Percentiles rank a stretch among this genome's conserved stretches.
phyloP scores from a whole-genome alignment of 2,113 vertebrate species.

The Recurvirostra avosetta region DNA sequence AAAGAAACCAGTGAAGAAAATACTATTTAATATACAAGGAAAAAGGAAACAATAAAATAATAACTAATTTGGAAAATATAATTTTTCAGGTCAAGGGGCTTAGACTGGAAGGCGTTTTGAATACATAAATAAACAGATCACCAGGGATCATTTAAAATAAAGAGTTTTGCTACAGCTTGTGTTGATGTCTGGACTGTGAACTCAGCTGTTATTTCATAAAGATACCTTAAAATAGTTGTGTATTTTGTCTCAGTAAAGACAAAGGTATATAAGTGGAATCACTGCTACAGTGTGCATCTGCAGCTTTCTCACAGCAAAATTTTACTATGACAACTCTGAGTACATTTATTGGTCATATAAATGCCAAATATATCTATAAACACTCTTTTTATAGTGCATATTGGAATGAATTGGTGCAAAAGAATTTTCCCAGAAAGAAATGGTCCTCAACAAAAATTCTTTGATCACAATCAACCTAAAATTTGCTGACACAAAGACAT shows the following conservation, averaged over 20 bases:
- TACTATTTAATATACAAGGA: neutral
- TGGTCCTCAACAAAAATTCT: neutral
- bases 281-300: neutral
- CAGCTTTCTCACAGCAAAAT: neutral
- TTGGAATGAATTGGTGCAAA: neutral
- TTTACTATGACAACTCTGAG: neutral
- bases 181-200: neutral
- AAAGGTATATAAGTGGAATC: neutral
- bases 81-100: neutral
- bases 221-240: neutral
- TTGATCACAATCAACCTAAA: neutral
- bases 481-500: neutral
- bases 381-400: neutral
- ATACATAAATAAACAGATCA: neutral
- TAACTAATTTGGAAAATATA: neutral
- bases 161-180: neutral
- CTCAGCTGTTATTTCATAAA: neutral
- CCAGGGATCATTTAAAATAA: neutral
- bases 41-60: neutral
- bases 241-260: neutral
- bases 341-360: neutral
- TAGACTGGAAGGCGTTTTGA: neutral
- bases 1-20: neutral
- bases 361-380: neutral
- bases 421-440: neutral